Base-by-base conservation (phyloP, 2,113 vertebrate species). In the Ochotona curzoniae region DNA sequence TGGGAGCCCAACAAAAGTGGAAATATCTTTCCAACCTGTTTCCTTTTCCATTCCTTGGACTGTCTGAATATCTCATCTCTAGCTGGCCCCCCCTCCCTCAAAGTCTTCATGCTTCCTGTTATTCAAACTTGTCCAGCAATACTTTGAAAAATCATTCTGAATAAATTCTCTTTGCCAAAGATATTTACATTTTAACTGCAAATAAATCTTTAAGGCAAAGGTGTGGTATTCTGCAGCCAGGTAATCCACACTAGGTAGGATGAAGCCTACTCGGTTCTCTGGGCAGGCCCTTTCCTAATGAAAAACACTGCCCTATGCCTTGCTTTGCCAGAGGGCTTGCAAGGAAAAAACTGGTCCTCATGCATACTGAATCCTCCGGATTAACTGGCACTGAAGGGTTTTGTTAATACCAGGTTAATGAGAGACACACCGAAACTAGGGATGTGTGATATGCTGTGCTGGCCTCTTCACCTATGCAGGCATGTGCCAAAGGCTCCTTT, bases 151-250 rank as follows among this genome's bases (percentile, higher is more conserved):
- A 84, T 8, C 60, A 49, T 78, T 89, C 38, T 57, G 44, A 89
- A 81, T 86, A 78, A 69, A 81, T 91, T 92, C 60, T 70, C 71
- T 76, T 25, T 49, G 26, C 30, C 61, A 83, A 75, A 90, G 66
- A 64, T 61, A 57, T 71, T 92, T 88, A 38, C 91, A 78, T 84
- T 91, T 94, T 87, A 66, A 93, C 61, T 78, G 28, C 49, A 66
- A 94, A 69, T 20, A 95, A 88, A 70, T 54, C 57, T 57, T 69
- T 78, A 70, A 84, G 49, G 67, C 17, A 17, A 44, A 54, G 25
- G 32, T 79, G 20, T 44, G 63, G 8, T n/a, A 71, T 80, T 74
- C 20, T 20, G 28, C 47, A 81, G 60, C 67, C 32, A 5, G 0
- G 1, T 25, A 28, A 20, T 69, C 18, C 1, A n/a, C 5, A 49